A percentile compares a stretch with the other conserved stretches of the same genome.
Conservation (phyloP, 2,888 invertebrate species). For the Lasius fuliginosus region DNA sequence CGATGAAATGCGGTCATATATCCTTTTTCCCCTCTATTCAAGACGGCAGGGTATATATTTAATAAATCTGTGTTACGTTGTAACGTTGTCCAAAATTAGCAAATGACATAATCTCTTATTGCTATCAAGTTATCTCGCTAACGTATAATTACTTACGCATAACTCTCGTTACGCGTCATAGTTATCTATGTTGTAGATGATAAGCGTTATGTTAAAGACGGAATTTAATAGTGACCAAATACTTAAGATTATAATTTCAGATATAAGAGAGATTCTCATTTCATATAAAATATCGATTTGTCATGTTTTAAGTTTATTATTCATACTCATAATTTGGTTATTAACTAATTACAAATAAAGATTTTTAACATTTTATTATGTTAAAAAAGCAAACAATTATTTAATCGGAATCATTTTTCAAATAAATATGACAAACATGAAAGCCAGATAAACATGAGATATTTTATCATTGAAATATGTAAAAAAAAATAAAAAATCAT, state of each 20-base stretch:
- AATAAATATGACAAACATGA: background rate
- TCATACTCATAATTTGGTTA: conserved; percentile 14
- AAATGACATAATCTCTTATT: background rate
- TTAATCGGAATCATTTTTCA: background rate
- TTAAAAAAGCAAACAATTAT: background rate
- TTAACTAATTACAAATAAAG: background rate
- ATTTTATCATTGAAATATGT: background rate
- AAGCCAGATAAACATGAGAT: no score
- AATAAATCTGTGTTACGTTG: background rate
- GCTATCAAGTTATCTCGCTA: background rate
- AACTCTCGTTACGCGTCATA: background rate
- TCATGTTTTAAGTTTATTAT: conserved; percentile 4
- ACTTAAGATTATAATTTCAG: background rate
- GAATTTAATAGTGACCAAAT: background rate
- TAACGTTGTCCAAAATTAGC: background rate
- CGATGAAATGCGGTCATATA: background rate
- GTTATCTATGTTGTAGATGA: background rate
- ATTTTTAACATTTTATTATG: background rate
- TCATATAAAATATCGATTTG: background rate
- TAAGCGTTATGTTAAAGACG: background rate
- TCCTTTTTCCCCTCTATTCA: background rate
- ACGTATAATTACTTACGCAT: background rate
- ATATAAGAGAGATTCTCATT: background rate
- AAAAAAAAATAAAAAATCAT: conserved; percentile 8
- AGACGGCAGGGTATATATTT: background rate